Percentiles rank a stretch among this genome's conserved stretches.
Evolutionary conservation across 1,140 invertebrate genomes (phyloP).

Genomic region (Microvelia longipes): DNA sequence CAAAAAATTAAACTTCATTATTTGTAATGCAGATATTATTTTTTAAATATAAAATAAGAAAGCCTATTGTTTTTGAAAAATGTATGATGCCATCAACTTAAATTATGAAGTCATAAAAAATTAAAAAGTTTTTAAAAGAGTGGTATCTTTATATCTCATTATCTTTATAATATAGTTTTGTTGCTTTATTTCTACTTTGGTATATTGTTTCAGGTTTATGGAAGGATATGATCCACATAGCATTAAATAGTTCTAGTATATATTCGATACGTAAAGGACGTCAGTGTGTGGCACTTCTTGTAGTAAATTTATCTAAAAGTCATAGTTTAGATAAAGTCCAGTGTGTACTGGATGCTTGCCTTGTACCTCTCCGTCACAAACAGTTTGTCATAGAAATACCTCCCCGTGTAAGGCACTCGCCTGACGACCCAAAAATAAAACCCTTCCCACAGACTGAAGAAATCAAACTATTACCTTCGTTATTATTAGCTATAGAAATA

Average conservation of each 20-base stretch:
- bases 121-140: too few species aligned
- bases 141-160: too few species aligned
- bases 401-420: neutral
- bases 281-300: neutral
- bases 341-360: neutral
- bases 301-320: neutral
- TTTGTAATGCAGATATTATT: too few species aligned
- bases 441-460: neutral
- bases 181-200: too few species aligned
- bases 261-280: neutral
- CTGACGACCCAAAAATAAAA: neutral
- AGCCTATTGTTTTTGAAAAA: too few species aligned
- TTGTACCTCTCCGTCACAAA: neutral
- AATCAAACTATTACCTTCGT: neutral
- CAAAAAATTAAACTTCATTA: too few species aligned
- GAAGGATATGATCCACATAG: neutral
- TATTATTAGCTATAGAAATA: neutral
- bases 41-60: too few species aligned
- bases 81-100: too few species aligned
- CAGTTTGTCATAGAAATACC: neutral
- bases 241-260: neutral
- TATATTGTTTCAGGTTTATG: conserved; percentile 1
- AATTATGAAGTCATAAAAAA: too few species aligned
- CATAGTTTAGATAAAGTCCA: neutral
- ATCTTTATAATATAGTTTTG: too few species aligned